phyloP scores from a whole-genome alignment of 53 echinoderm and acorn worm species.

The Henricia sp. region DNA sequence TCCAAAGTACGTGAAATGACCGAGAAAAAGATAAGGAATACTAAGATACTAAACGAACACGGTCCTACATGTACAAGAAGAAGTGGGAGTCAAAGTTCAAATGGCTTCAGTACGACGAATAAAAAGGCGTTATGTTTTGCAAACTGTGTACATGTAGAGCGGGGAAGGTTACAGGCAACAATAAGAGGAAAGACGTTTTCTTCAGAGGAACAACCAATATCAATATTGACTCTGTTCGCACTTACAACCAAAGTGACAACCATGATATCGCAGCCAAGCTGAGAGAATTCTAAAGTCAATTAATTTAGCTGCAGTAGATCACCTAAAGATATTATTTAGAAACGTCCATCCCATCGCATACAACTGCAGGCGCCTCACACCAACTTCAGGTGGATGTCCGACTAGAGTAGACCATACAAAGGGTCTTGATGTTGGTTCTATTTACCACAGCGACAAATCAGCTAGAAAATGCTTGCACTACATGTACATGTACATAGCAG shows the following conservation, averaged over 20 bases:
- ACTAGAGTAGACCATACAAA: neutral
- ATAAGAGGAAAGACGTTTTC: conserved; percentile 13
- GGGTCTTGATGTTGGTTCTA: neutral
- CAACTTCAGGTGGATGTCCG: conserved; percentile 47
- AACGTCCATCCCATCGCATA: conserved; percentile 63
- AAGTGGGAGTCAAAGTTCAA: conserved; percentile 38
- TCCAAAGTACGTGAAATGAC: neutral
- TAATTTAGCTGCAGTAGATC: conserved; percentile 26
- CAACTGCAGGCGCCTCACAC: conserved; percentile 60
- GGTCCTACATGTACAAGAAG: conserved; percentile 17
- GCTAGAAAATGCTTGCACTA: neutral
- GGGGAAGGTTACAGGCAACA: neutral
- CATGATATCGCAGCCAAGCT: conserved; percentile 25
- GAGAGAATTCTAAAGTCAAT: conserved; percentile 46
- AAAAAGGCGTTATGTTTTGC: conserved; percentile 27
- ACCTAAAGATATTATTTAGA: conserved; percentile 41
- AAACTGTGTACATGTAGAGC: conserved; percentile 20
- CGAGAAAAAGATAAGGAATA: conserved; percentile 12
- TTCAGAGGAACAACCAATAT: conserved; percentile 32
- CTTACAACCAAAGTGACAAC: conserved; percentile 36
- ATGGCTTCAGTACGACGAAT: conserved; percentile 21
- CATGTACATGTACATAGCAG: too few species aligned
- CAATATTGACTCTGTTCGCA: conserved; percentile 33
- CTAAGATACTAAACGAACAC: neutral
- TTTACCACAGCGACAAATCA: neutral